Conservation (phyloP, 2,888 invertebrate species). For the Microchrysa polita region DNA sequence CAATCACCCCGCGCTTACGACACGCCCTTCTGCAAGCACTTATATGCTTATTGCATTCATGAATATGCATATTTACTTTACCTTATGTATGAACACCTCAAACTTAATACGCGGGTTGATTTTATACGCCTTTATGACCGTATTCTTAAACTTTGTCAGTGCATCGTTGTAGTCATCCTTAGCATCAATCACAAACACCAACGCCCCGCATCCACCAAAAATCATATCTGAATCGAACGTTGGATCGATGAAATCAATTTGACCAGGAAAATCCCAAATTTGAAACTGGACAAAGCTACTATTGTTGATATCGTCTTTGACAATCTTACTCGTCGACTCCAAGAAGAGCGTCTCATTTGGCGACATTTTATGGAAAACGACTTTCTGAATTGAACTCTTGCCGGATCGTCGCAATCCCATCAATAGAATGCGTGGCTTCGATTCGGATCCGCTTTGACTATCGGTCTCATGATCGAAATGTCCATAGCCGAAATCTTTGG, state of each 20-base stretch:
- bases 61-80: conserved; percentile 54
- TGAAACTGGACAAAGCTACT: conserved; percentile 97
- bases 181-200: conserved; percentile 99
- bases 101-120: conserved; percentile 96
- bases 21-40: too few species aligned
- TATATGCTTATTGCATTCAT: too few species aligned
- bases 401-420: conserved; percentile 98
- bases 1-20: too few species aligned
- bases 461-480: conserved; percentile 85
- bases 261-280: conserved; percentile 99
- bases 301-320: conserved; percentile 97
- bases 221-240: conserved; percentile 96
- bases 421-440: conserved; percentile 89
- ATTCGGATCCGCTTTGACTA: conserved; percentile 66
- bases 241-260: conserved; percentile 97
- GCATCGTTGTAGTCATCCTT: conserved; percentile 99
- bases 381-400: conserved; percentile 99
- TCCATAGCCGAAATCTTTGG: conserved; percentile 93
- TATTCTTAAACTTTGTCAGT: conserved; percentile 88
- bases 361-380: conserved; percentile 99
- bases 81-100: conserved; percentile 98
- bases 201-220: conserved; percentile 95
- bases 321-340: conserved; percentile 98
- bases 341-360: conserved; percentile 99
- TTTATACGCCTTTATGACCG: conserved; percentile 94